Evolutionary conservation across 2,113 vertebrate genomes (phyloP).

Genomic region (human): DNA sequence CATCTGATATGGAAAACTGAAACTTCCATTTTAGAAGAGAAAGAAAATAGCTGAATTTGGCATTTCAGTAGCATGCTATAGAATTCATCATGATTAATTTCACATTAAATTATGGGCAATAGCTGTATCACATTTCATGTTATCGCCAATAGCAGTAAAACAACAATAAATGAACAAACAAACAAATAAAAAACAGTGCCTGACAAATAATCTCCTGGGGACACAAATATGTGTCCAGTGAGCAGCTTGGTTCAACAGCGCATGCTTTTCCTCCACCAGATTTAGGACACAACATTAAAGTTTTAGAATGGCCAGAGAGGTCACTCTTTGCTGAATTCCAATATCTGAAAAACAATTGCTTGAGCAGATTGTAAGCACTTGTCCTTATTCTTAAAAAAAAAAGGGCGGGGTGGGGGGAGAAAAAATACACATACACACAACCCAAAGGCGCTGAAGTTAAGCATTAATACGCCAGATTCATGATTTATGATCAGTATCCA

Average conservation of each 20-base stretch:
- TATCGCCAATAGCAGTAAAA: constrained; percentile 80
- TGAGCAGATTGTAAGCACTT: constrained; percentile 79
- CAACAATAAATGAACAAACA: neutral
- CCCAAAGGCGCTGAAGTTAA: constrained; percentile 77
- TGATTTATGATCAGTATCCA: constrained; percentile 74
- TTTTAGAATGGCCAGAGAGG: constrained; percentile 73
- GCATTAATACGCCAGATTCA: constrained; percentile 78
- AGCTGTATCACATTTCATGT: constrained; percentile 80
- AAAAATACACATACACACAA: constrained; percentile 54
- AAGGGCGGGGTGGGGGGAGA: neutral
- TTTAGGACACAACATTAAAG: constrained; percentile 55
- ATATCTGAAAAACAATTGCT: constrained; percentile 79
- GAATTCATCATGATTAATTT: constrained; percentile 81
- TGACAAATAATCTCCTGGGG: constrained; percentile 77
- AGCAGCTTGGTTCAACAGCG: constrained; percentile 77
- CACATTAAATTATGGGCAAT: constrained; percentile 85
- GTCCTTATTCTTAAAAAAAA: constrained; percentile 65
- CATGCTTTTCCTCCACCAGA: constrained; percentile 60
- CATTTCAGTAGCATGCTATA: constrained; percentile 86
- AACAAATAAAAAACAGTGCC: constrained; percentile 72
- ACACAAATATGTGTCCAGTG: constrained; percentile 77
- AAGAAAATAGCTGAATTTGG: constrained; percentile 76
- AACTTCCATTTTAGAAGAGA: constrained; percentile 71
- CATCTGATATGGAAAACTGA: constrained; percentile 77
- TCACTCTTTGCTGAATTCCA: constrained; percentile 79